A percentile compares a stretch with the other conserved stretches of the same genome.
These are phyloP conservation scores for Xylocopa sonorina DNA, from an alignment of 1,140 invertebrate species.

Conservation along the genomic window DNA sequence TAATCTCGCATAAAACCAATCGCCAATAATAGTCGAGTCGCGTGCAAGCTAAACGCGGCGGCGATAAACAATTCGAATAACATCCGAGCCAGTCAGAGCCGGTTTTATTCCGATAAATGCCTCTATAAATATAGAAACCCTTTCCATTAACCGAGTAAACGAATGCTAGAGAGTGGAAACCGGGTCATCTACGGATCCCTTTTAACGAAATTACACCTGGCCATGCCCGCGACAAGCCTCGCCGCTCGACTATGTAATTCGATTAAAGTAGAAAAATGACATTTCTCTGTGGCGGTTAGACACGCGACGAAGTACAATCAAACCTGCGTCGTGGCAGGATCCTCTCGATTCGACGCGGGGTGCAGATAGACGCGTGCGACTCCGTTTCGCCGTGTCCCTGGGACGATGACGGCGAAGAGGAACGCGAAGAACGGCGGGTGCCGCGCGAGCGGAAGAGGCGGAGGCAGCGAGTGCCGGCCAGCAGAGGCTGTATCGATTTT, in stretches of 20 bases:
- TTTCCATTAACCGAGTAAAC: not conserved
- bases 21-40: not conserved
- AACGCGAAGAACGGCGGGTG: not conserved
- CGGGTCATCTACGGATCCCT: not conserved
- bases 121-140: too few species aligned
- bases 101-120: not conserved
- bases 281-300: too few species aligned
- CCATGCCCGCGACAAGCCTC: not conserved
- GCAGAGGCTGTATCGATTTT: conserved; percentile 61
- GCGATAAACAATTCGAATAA: not conserved
- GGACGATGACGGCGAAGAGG: conserved; percentile 5
- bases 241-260: not conserved
- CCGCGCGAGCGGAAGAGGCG: conserved; percentile 9
- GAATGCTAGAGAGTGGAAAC: not conserved
- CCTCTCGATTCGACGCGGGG: not conserved
- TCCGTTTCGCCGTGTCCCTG: conserved; percentile 22
- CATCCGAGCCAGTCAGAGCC: too few species aligned
- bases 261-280: not conserved
- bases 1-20: not conserved
- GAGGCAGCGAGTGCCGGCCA: conserved; percentile 12
- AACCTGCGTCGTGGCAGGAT: not conserved
- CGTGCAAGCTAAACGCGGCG: not conserved
- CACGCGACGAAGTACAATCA: not conserved
- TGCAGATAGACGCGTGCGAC: not conserved
- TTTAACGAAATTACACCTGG: not conserved